Base-by-base conservation (phyloP, 23 tunicate genomes). In the Oikopleura vanhoeffeni region DNA sequence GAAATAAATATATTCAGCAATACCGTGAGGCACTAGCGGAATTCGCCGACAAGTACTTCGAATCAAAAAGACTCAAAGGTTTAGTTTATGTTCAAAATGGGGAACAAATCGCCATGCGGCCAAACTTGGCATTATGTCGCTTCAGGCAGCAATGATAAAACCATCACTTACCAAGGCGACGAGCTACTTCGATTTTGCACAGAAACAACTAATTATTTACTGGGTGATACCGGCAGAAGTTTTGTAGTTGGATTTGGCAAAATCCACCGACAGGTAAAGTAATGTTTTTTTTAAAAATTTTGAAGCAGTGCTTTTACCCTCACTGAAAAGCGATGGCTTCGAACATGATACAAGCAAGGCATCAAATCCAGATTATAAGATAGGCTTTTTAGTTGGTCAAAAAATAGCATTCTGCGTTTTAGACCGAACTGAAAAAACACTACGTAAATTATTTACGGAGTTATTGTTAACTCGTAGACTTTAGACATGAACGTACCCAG, bases 221-320 rank as follows among this genome's bases (percentile, higher is more conserved):
- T 95, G 32, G 99, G 99, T 1, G 89, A 87, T 24, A 40, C 30
- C 0, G 86, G 86, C 18, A 40, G 76, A 83, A 86, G 89, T 83
- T 95, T 87, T 85, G 96, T 95, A 4, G 86, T 95, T 39, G 99
- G 99, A 0, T 79, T 85, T 40, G 89, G 87, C 0, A 39, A 35
- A 39, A 76, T 42, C 76, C 95, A 39, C 98, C 98, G 18, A 58
- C 84, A 76, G 83, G 87, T 40, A 91, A n/a, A n/a, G n/a, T n/a
- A n/a, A n/a, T n/a, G n/a, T n/a, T n/a, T n/a, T n/a, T n/a, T n/a
- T n/a, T n/a, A n/a, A n/a, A n/a, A n/a, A n/a, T n/a, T n/a, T n/a
- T n/a, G n/a, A n/a, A n/a, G n/a, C n/a, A n/a, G n/a, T n/a, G n/a
- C n/a, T n/a, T n/a, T n/a, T n/a, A n/a, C n/a, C n/a, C n/a, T n/a